phyloP scores from a whole-genome alignment of 2,797 vertebrate genomes.

The Phaenicophaeus curvirostris region DNA sequence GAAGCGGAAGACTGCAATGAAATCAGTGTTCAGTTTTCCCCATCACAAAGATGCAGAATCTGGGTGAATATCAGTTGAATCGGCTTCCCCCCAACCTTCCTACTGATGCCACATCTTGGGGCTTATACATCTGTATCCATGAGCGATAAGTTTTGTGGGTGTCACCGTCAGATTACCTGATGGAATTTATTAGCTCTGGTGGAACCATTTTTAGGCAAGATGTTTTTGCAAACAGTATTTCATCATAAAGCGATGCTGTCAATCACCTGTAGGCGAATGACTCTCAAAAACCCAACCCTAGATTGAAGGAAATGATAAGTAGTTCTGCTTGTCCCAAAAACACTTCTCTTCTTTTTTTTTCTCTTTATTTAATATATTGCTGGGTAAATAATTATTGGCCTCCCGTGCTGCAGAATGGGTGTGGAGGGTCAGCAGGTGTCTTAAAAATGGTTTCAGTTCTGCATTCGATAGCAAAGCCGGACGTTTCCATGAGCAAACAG shows the following conservation, averaged over 20 bases:
- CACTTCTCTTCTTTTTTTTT: background rate
- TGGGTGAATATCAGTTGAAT: background rate
- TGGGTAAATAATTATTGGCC: slow-evolving; percentile 34
- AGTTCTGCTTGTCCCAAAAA: background rate
- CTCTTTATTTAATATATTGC: slow-evolving; percentile 8
- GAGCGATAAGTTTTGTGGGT: background rate
- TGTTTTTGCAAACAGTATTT: slow-evolving; percentile 29
- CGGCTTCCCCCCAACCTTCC: rapidly evolving
- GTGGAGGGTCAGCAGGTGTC: background rate
- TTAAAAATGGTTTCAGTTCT: background rate
- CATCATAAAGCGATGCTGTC: background rate
- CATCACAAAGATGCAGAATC: background rate
- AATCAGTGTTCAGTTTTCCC: background rate
- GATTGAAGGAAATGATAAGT: slow-evolving; percentile 18
- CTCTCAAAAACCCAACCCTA: slow-evolving; percentile 46
- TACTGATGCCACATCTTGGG: background rate
- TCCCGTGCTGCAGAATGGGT: background rate
- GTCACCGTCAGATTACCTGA: background rate
- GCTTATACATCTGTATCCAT: background rate
- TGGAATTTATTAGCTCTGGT: background rate
- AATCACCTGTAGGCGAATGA: slow-evolving; percentile 12
- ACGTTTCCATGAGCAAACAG: background rate
- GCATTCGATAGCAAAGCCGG: background rate
- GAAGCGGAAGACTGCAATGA: background rate
- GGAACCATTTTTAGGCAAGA: slow-evolving; percentile 15